These are phyloP conservation scores for Astropecten irregularis DNA, from an alignment of 53 echinoderm and acorn worm species.

Conservation along the genomic window DNA sequence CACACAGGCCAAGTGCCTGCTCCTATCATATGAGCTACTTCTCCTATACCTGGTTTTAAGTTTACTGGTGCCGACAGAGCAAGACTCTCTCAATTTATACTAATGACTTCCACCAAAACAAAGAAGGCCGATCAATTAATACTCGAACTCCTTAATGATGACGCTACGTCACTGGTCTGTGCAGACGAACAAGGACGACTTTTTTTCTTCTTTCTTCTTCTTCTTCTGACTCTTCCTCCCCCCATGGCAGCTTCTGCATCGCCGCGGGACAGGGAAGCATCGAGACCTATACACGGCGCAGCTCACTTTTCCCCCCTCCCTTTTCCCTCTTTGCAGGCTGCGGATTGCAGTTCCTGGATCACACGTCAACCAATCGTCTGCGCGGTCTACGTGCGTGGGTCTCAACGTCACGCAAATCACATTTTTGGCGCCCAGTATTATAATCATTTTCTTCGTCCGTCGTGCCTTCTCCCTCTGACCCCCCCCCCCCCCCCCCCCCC, in stretches of 20 bases:
- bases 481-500: too few relatives aligned
- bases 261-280: constrained; percentile 44
- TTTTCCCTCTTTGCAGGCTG: too few relatives aligned
- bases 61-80: constrained; percentile 32
- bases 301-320: too few relatives aligned
- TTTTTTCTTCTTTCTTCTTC: too few relatives aligned
- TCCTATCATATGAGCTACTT: too few relatives aligned
- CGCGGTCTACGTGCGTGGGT: constrained; percentile 20
- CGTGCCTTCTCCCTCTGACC: too few relatives aligned
- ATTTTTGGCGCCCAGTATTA: constrained; percentile 39
- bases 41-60: too few relatives aligned
- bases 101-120: constrained; percentile 25
- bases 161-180: constrained; percentile 24
- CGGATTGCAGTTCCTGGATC: constrained; percentile 6
- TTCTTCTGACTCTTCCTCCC: constrained; percentile 32
- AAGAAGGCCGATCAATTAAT: constrained; percentile 27
- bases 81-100: constrained; percentile 38
- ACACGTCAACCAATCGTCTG: constrained; percentile 46
- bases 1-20: not conserved
- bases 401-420: constrained; percentile 46
- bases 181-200: too few relatives aligned
- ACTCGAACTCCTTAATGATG: constrained; percentile 1
- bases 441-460: not conserved
- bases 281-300: too few relatives aligned
- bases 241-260: constrained; percentile 12